Percentiles rank a stretch among this genome's conserved stretches.
Evolutionary conservation across 2,113 vertebrate genomes (phyloP).

Genomic region (Rafetus swinhoei): DNA sequence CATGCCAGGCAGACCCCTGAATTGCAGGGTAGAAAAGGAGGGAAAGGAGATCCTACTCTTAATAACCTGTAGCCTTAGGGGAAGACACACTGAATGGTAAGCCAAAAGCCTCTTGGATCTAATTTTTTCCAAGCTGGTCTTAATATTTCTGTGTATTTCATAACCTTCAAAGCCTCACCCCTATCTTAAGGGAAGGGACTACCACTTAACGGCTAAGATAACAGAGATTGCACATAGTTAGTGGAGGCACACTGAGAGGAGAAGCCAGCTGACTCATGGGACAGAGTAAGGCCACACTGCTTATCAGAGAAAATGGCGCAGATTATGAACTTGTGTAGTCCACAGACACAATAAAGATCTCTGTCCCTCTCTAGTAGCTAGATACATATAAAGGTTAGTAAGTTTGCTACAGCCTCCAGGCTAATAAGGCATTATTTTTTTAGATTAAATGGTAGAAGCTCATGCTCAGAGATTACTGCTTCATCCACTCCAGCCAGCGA

Average conservation of each 20-base stretch:
- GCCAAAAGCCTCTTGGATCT: not conserved
- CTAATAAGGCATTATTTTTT: not conserved
- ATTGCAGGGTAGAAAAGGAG: rapidly evolving
- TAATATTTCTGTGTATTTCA: not conserved
- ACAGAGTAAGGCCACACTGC: not conserved
- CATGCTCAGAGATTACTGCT: not conserved
- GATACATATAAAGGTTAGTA: not conserved
- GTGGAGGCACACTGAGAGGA: not conserved
- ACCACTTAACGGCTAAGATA: not conserved
- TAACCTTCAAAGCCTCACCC: not conserved
- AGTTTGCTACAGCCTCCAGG: not conserved
- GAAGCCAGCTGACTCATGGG: not conserved
- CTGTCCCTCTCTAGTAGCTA: not conserved
- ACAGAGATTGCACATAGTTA: not conserved
- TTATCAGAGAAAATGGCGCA: not conserved
- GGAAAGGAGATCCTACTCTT: not conserved
- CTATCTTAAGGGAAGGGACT: not conserved
- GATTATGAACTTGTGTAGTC: not conserved
- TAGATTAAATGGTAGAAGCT: not conserved
- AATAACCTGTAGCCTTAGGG: not conserved
- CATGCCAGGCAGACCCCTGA: not conserved
- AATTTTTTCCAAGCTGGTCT: not conserved
- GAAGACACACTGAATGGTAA: not conserved
- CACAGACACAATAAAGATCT: rapidly evolving
- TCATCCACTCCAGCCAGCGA: not conserved